Conservation (phyloP, 1,140 invertebrate species). For the Pomacea maculata region DNA sequence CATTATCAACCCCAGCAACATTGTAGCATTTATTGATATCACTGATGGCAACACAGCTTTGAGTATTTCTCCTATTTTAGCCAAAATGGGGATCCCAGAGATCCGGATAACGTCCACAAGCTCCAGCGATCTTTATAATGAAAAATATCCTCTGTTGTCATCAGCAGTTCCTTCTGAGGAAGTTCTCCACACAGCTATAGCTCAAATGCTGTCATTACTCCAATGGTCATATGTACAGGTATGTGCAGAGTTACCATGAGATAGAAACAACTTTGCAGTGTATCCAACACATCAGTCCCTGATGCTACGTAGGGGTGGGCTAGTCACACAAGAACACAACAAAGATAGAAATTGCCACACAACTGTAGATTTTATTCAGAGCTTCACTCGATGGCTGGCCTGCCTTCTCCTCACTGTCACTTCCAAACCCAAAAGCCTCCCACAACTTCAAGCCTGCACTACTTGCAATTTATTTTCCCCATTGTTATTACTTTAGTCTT, state of each 20-base stretch:
- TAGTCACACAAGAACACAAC: no score
- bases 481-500: no score
- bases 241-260: not conserved
- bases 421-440: no score
- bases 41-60: slow-evolving; percentile 19
- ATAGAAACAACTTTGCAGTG: no score
- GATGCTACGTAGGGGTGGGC: no score
- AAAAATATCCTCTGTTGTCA: slow-evolving; percentile 77
- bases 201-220: slow-evolving; percentile 34
- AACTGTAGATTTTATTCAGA: no score
- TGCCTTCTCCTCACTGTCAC: no score
- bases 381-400: no score
- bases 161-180: slow-evolving; percentile 81
- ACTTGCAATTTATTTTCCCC: no score
- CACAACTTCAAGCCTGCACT: no score
- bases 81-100: slow-evolving; percentile 74
- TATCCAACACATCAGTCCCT: no score
- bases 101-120: slow-evolving; percentile 76
- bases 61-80: slow-evolving; percentile 29
- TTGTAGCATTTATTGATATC: slow-evolving; percentile 42
- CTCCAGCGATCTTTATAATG: slow-evolving; percentile 50
- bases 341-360: no score
- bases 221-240: slow-evolving; percentile 54
- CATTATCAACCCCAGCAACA: slow-evolving; percentile 39
- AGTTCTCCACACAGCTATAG: slow-evolving; percentile 78